Base-by-base conservation (phyloP, 2,888 invertebrate genomes). In the Serrognathus titanus region DNA sequence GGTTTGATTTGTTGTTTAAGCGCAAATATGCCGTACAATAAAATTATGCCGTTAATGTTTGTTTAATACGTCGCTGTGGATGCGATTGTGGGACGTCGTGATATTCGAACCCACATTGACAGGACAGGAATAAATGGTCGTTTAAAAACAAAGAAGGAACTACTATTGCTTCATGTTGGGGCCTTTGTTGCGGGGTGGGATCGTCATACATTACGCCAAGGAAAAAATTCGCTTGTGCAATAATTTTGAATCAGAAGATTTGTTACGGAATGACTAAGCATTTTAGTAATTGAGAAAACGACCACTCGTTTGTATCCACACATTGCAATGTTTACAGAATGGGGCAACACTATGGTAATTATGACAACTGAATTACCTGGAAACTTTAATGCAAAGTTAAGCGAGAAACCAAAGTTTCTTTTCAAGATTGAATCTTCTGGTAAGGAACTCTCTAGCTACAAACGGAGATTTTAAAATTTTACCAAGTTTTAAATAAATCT, bases 121-220 rank as follows among this genome's bases (percentile, higher is more conserved):
- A 61, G 57, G 58, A 39, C 45, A 53, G 58, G 64, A 60, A 64
- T 64, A 64, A 64, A 62, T 62, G 61, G 62, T 61, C 60, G 58
- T 58, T 58, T 58, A 58, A 60, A 59, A 64, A 64, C 62, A 64
- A 61, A 64, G 61, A 62, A 64, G 64, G 64, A 62, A 64, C 64
- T 16, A 16, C 16, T 59, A 61, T 62, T 64, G 51, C 62, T 59
- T 61, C 61, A 64, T 61, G 61, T 62, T 61, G 61, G 16, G 16
- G 59, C 64, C 55, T 62, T 64, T 64, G 64, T 64, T 61, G 58
- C 58, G 58, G 56, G 55, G 59, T 57, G 51, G 51, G 54, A 54
- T 43, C 39, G 37, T 49, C 54, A 49, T 54, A 54, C 41, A 49
- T 54, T 37, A 54, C 35, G 54, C 38, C 16, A 49, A 54, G 36